Evolutionary conservation across 2,888 invertebrate species (phyloP), one percentile per base, ranked within the genome.

Genomic region (Listrodromus nycthemerus): DNA sequence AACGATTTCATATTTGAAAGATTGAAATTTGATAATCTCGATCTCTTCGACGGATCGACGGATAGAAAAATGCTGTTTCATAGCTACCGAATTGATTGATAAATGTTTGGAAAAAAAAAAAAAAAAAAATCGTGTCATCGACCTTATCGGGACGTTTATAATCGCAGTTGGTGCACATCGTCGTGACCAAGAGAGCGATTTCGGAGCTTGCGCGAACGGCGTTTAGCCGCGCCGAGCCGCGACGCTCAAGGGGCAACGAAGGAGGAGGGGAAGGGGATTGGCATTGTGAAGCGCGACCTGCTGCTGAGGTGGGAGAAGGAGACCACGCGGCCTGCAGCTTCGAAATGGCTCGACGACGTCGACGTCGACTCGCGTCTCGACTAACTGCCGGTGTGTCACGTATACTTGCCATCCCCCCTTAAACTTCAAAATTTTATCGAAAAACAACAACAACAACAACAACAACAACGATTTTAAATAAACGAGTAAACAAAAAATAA

Each of bases 141-240:
- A 16, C 30, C 16, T 61, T 30, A 61, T 30, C 16, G 58, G 0
- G 27, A 27, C 27, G 58, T 61, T 61, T 16, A 61, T 27, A 61
- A 61, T 61, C 58, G 24, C 30, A 33, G 19, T 37, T 48, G 24
- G 21, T 33, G 37, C 13, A 65, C 65, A 48, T 30, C 50, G 58
- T 65, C 66, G 30, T 27, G 63, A 19, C 52, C 50, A 61, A 65
- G 70, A 65, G 70, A 66, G 84, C 80, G 75, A 86, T 87, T 87
- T 83, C 79, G 87, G 87, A 85, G 82, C 85, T 88, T 88, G 87
- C 87, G 87, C 87, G 85, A 67, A 82, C 74, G 76, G 79, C 71
- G 77, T 84, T 80, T 81, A 67, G 83, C 82, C 75, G 61, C 85
- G 86, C 76, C 75, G 78, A 74, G 82, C 79, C 78, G 63, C 70